These are phyloP conservation scores for Toxostoma redivivum DNA, from an alignment of 2,113 vertebrate species.

Conservation along the genomic window DNA sequence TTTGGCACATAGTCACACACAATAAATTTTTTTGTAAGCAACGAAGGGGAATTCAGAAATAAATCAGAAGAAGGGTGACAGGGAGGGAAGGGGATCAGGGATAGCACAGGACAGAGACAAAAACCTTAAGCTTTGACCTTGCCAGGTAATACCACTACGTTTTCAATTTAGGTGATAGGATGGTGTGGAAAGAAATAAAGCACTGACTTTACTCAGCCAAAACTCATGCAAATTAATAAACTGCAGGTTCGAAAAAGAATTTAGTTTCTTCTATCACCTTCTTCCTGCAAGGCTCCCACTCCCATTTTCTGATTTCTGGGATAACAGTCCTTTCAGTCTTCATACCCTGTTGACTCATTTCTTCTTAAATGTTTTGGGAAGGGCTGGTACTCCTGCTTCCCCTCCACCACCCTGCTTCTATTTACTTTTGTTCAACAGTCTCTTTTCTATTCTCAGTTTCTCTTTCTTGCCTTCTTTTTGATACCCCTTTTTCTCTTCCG, in stretches of 20 bases:
- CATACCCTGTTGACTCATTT: not conserved
- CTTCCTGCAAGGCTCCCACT: not conserved
- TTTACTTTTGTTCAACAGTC: not conserved
- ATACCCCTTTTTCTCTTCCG: not conserved
- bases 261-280: not conserved
- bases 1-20: not conserved
- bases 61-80: not conserved
- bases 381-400: not conserved
- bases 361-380: not conserved
- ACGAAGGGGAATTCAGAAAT: not conserved
- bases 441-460: not conserved
- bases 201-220: not conserved
- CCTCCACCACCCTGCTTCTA: not conserved
- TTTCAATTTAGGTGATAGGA: not conserved
- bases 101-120: not conserved
- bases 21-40: not conserved
- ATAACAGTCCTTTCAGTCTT: not conserved
- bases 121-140: not conserved
- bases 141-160: not conserved
- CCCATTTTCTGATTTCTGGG: not conserved
- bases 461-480: not conserved
- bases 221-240: not conserved
- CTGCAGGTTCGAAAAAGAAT: not conserved
- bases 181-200: rapidly evolving
- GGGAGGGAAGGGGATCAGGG: not conserved